Evolutionary conservation across 2,797 vertebrate genomes (phyloP).

Genomic region (Caiman crocodilus): DNA sequence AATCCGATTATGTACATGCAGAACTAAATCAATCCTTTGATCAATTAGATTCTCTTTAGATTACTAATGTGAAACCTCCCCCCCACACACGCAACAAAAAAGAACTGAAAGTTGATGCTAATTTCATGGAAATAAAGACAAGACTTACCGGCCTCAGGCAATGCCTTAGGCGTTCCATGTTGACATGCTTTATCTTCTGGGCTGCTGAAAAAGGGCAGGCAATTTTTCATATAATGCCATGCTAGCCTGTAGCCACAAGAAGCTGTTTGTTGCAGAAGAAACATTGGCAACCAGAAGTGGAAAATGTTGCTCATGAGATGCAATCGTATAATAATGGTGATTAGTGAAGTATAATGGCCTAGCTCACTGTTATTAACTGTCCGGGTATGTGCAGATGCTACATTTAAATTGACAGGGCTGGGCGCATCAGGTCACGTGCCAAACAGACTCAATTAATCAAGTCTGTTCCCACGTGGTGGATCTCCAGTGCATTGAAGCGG

Average conservation of each 20-base stretch:
- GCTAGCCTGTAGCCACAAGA: slow-evolving; percentile 42
- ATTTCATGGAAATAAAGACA: not conserved
- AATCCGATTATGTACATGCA: not conserved
- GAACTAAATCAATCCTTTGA: not conserved
- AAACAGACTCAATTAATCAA: too few species aligned
- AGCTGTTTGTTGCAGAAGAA: slow-evolving; percentile 62
- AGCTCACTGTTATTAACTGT: slow-evolving; percentile 28
- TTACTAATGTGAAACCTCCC: not conserved
- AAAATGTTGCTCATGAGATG: slow-evolving; percentile 69
- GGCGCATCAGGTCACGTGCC: too few species aligned
- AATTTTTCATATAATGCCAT: slow-evolving; percentile 50
- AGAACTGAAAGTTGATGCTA: not conserved
- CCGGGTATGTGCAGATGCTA: too few species aligned
- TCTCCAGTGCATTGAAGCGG: too few species aligned
- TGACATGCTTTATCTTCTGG: not conserved
- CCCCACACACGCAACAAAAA: not conserved
- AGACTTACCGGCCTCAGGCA: not conserved
- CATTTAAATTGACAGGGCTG: too few species aligned
- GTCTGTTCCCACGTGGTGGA: too few species aligned
- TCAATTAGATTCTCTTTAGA: slow-evolving; percentile 17
- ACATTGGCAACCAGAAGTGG: slow-evolving; percentile 56
- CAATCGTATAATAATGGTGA: slow-evolving; percentile 66
- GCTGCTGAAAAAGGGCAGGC: slow-evolving; percentile 3
- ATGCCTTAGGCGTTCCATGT: not conserved
- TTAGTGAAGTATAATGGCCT: slow-evolving; percentile 57